Percentiles rank a stretch among this genome's conserved stretches.
Evolutionary conservation across 2,113 vertebrate species (phyloP).

Genomic region (Chaetodon trifascialis): DNA sequence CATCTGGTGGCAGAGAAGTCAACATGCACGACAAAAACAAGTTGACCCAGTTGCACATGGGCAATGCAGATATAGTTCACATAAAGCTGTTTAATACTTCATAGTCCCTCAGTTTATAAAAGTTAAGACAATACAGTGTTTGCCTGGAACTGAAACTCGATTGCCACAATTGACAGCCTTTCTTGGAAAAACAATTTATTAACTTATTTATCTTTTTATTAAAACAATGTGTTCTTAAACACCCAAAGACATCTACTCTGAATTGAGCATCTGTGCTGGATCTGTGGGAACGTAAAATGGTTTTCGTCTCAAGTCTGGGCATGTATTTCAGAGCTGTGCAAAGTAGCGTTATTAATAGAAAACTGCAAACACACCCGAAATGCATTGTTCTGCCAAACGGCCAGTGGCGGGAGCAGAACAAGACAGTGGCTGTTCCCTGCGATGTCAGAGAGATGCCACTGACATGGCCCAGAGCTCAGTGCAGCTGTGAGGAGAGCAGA

Average conservation of each 20-base stretch:
- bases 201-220: neutral
- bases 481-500: slow-evolving; percentile 56
- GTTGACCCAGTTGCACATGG: slow-evolving; percentile 35
- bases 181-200: neutral
- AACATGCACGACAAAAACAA: neutral
- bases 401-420: slow-evolving; percentile 41
- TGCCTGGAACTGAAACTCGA: neutral
- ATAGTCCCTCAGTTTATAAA: neutral
- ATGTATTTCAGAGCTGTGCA: slow-evolving; percentile 28
- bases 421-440: slow-evolving; percentile 32
- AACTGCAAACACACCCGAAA: slow-evolving; percentile 44
- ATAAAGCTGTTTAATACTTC: slow-evolving; percentile 2
- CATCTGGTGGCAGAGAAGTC: slow-evolving; percentile 64
- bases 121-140: neutral
- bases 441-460: slow-evolving; percentile 35
- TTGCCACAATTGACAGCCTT: neutral
- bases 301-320: slow-evolving; percentile 27
- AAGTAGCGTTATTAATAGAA: slow-evolving; percentile 41
- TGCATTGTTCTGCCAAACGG: slow-evolving; percentile 26
- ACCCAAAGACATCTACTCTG: neutral
- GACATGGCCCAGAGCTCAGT: slow-evolving; percentile 63
- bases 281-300: slow-evolving; percentile 18
- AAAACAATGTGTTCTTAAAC: neutral
- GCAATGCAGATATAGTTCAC: neutral
- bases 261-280: neutral